Percentiles rank a stretch among this genome's conserved stretches.
phyloP scores from a whole-genome alignment of 1,140 invertebrate species.

The Pectinophora gossypiella region DNA sequence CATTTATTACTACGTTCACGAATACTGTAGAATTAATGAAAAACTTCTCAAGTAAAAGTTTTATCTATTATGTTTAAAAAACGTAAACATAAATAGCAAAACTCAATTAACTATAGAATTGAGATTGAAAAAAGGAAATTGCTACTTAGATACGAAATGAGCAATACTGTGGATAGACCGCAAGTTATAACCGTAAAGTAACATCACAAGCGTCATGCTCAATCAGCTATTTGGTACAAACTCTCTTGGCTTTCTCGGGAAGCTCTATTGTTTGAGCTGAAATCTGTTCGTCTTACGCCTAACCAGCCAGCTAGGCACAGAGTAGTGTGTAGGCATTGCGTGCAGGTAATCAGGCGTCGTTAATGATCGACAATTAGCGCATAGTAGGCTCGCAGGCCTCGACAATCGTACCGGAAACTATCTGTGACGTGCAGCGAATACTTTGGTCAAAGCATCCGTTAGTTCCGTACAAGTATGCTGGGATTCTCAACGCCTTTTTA shows the following conservation, averaged over 20 bases:
- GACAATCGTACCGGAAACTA: constrained; percentile 53
- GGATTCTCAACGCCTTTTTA: too few species aligned
- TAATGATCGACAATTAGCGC: constrained; percentile 35
- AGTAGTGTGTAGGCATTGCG: constrained; percentile 10
- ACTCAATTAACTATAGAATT: too few species aligned
- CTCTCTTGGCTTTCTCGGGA: constrained; percentile 41
- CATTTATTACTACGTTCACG: too few species aligned
- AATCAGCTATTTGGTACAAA: constrained; percentile 42
- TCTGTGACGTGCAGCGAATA: constrained; percentile 45
- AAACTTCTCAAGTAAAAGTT: too few species aligned
- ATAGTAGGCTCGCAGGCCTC: constrained; percentile 30
- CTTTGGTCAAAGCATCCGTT: constrained; percentile 47
- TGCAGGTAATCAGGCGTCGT: constrained; percentile 26
- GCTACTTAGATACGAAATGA: too few species aligned
- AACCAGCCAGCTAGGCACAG: background rate
- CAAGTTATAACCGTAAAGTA: constrained; percentile 4
- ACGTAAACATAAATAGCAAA: too few species aligned
- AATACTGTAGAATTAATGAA: too few species aligned
- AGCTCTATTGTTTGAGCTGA: constrained; percentile 16
- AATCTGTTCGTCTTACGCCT: background rate
- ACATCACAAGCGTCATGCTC: constrained; percentile 28
- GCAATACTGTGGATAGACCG: background rate
- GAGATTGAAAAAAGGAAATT: too few species aligned
- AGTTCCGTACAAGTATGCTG: constrained; percentile 36
- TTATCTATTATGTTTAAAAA: too few species aligned